These are phyloP conservation scores for Ardeotis arabs DNA, from an alignment of 2,113 vertebrate species.

Conservation along the genomic window DNA sequence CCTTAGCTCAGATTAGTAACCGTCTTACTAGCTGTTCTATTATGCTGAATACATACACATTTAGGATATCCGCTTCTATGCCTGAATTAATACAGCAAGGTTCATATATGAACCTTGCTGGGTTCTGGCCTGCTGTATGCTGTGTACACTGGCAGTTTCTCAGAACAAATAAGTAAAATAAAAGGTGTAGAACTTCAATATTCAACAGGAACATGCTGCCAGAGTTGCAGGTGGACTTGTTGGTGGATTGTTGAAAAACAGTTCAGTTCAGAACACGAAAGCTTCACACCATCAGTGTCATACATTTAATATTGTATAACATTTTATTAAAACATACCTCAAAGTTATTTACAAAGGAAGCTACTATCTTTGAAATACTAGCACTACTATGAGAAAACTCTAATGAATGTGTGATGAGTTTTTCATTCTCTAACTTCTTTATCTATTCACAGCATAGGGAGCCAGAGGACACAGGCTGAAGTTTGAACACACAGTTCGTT, in stretches of 20 bases:
- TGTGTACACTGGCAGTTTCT: not conserved
- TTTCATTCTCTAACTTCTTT: not conserved
- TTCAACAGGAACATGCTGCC: not conserved
- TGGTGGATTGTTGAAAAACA: not conserved
- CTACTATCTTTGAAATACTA: not conserved
- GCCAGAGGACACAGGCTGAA: not conserved
- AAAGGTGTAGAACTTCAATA: not conserved
- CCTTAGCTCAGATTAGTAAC: not conserved
- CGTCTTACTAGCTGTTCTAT: not conserved
- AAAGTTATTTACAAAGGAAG: not conserved
- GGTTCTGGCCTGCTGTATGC: not conserved
- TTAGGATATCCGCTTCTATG: not conserved
- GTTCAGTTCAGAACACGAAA: not conserved
- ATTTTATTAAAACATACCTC: not conserved
- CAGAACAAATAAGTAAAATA: not conserved
- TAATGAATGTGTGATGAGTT: not conserved
- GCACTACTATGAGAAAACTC: not conserved
- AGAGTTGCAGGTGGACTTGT: not conserved
- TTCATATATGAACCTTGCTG: not conserved
- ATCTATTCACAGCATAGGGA: not conserved
- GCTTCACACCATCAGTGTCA: not conserved
- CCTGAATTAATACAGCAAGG: not conserved
- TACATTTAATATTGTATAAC: not conserved
- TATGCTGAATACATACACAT: not conserved
- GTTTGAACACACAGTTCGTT: not conserved